Evolutionary conservation across 2,113 vertebrate species (phyloP), one percentile per base, ranked within the genome.

Genomic region (Psilopsiagon aurifrons): DNA sequence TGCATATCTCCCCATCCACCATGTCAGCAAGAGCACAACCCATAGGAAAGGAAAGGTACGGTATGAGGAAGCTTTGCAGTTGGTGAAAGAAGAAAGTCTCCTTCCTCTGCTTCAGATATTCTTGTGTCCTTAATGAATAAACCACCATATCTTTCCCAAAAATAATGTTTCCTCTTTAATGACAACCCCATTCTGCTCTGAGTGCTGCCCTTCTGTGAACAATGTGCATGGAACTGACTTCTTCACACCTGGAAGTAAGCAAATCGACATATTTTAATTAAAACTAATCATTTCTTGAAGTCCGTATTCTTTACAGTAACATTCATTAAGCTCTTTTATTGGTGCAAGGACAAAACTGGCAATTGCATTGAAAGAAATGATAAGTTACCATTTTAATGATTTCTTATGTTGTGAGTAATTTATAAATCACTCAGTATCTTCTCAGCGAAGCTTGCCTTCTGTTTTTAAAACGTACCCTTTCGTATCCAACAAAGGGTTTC

Each of bases 401-500:
- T 97, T 97, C 94, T 97, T 95, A 81, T 88, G 95, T 97, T 96
- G 94, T 98, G 97, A 98, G 96, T 97, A 98, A 97, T 98, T 98
- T 97, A 94, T 96, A 97, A 98, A 97, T 97, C 97, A 97, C 81
- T 97, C 39, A 22, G 83, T 97, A 98, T 98, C 98, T 98, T 90
- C 97, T 86, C 90, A 60, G 63, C 27, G 13, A 97, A 98, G 96
- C 97, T 97, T 92, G 69, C 89, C 96, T 96, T 94, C 85, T 88
- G 92, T 97, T 97, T 98, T 88, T 97, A 92, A 96, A 97, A 94
- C 10, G 91, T 97, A 83, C 93, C 96, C 92, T 96, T 97, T 96
- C 88, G 68, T 97, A 98, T 95, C 96, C 97, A 97, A 98, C 97
- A 98, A 98, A 98, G 97, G 96, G 97, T 98, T 98, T 98, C 98